Evolutionary conservation across 1,140 invertebrate genomes (phyloP).

Genomic region (Saccostrea echinata): DNA sequence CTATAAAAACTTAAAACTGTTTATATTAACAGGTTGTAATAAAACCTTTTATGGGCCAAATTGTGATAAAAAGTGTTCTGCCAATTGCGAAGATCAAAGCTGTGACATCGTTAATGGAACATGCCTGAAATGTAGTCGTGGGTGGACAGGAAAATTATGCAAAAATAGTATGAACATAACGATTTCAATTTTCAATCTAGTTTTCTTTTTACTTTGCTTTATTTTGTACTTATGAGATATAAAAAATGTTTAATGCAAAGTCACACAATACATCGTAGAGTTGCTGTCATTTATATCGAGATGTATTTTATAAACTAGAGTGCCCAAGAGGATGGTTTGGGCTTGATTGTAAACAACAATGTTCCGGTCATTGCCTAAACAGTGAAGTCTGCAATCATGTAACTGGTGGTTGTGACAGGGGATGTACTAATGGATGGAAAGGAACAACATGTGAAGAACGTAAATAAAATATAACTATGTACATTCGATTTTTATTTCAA

Average conservation of each 20-base stretch:
- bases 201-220: background rate
- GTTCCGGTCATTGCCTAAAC: background rate
- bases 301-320: background rate
- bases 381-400: background rate
- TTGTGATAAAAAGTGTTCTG: background rate
- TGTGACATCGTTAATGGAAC: background rate
- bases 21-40: background rate
- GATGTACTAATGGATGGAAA: background rate
- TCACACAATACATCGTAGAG: background rate
- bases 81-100: background rate
- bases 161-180: background rate
- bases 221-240: background rate
- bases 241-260: too few species aligned
- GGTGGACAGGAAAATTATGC: background rate
- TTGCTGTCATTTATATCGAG: background rate
- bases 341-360: background rate
- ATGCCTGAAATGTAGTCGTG: background rate
- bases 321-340: background rate
- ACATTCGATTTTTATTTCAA: too few species aligned
- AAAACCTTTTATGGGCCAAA: background rate
- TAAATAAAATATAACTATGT: too few species aligned
- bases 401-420: background rate
- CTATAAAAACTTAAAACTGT: too few species aligned
- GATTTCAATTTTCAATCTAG: background rate
- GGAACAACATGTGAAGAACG: background rate